phyloP scores from a whole-genome alignment of 2,797 vertebrate species.

The Micropoecilia bifurca region DNA sequence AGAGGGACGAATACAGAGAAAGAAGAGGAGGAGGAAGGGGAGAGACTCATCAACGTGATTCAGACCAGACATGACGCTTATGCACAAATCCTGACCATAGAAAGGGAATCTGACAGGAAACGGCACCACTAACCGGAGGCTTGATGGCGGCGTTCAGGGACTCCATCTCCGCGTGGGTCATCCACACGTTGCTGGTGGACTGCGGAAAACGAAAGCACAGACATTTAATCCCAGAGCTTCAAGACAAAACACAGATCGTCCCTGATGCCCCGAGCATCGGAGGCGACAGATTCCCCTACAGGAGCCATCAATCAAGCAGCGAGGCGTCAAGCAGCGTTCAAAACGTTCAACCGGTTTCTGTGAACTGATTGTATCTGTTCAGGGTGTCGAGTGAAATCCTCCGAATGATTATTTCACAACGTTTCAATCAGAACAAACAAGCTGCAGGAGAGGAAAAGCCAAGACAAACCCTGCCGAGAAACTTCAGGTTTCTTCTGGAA shows the following conservation, averaged over 20 bases:
- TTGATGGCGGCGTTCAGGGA: slow-evolving; percentile 89
- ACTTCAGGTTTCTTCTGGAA: not conserved
- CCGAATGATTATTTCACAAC: not conserved
- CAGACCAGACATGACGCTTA: slow-evolving; percentile 36
- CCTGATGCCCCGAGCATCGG: not conserved
- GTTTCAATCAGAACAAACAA: slow-evolving; percentile 18
- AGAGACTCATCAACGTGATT: slow-evolving; percentile 73
- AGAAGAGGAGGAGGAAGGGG: slow-evolving; percentile 60
- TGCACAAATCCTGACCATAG: slow-evolving; percentile 33
- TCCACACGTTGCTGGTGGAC: slow-evolving; percentile 96
- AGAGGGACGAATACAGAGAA: slow-evolving; percentile 49
- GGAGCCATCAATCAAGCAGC: slow-evolving; percentile 6
- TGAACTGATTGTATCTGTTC: slow-evolving; percentile 2
- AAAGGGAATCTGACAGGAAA: slow-evolving; percentile 23
- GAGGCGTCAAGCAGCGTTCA: slow-evolving; percentile 16
- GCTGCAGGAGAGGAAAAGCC: not conserved
- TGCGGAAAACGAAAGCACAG: slow-evolving; percentile 54
- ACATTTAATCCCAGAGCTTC: slow-evolving; percentile 1
- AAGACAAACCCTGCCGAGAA: slow-evolving; percentile 8
- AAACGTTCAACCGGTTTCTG: slow-evolving; percentile 7
- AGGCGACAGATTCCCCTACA: slow-evolving; percentile 5
- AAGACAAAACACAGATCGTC: not conserved
- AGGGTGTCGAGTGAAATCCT: not conserved
- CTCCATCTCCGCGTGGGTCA: slow-evolving; percentile 97
- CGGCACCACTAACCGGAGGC: slow-evolving; percentile 83